Evolutionary conservation across 1,140 invertebrate genomes (phyloP).

Genomic region (Gonioctena quinquepunctata): DNA sequence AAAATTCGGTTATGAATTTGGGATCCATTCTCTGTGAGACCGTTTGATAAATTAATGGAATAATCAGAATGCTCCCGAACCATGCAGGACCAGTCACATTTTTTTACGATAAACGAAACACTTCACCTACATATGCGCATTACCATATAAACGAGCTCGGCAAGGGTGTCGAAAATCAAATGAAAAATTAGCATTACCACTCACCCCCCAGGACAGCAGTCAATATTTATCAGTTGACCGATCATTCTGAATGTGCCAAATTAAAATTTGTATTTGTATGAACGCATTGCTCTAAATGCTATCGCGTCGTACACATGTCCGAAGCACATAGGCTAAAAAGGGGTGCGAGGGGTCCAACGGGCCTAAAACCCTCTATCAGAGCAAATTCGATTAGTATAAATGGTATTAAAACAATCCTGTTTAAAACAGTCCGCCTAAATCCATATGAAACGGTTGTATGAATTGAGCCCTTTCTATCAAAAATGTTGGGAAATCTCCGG

Average conservation of each 20-base stretch:
- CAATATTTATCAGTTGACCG: conserved; percentile 50
- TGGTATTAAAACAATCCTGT: conserved; percentile 55
- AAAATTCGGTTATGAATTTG: too few relatives aligned
- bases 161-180: conserved; percentile 32
- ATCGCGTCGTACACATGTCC: conserved; percentile 46
- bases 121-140: not conserved
- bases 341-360: conserved; percentile 12
- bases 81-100: too few relatives aligned
- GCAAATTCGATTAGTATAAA: conserved; percentile 54
- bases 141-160: conserved; percentile 7
- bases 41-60: too few relatives aligned
- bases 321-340: conserved; percentile 8
- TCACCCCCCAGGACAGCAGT: conserved; percentile 30
- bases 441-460: conserved; percentile 6
- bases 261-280: conserved; percentile 43
- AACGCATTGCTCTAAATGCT: conserved; percentile 44
- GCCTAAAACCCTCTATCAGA: conserved; percentile 41
- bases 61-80: too few relatives aligned
- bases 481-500: not conserved
- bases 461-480: not conserved
- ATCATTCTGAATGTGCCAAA: conserved; percentile 48
- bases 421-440: conserved; percentile 43
- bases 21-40: too few relatives aligned
- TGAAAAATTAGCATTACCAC: conserved; percentile 41
- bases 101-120: not conserved